Percentiles rank a stretch among this genome's conserved stretches.
Evolutionary conservation across 2,888 invertebrate genomes (phyloP).

Genomic region (Sphecodes monilicornis): DNA sequence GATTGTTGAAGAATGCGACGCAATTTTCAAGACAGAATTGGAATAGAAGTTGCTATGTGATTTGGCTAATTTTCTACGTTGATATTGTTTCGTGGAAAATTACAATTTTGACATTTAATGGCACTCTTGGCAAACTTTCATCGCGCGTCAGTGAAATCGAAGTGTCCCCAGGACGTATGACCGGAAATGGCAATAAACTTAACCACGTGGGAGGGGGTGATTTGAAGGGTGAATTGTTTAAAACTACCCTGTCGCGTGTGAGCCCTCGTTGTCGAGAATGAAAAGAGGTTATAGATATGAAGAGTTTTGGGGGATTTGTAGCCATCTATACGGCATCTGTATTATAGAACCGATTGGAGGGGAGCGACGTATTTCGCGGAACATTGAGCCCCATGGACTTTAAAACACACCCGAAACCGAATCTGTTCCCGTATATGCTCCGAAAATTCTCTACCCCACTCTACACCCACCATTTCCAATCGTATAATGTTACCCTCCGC

Average conservation of each 20-base stretch:
- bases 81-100: neutral
- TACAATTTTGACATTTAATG: neutral
- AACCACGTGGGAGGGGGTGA: slow-evolving; percentile 44
- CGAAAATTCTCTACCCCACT: slow-evolving; percentile 35
- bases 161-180: slow-evolving; percentile 36
- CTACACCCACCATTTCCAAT: slow-evolving; percentile 9
- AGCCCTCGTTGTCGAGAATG: slow-evolving; percentile 54
- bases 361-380: slow-evolving; percentile 79
- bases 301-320: slow-evolving; percentile 79
- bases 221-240: slow-evolving; percentile 71
- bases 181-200: slow-evolving; percentile 52
- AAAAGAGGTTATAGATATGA: slow-evolving; percentile 77
- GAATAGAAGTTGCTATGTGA: neutral
- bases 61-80: neutral
- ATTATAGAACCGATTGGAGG: slow-evolving; percentile 67
- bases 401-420: slow-evolving; percentile 74
- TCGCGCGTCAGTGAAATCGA: slow-evolving; percentile 35
- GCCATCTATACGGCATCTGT: slow-evolving; percentile 76
- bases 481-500: slow-evolving; percentile 29
- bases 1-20: neutral
- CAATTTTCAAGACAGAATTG: neutral
- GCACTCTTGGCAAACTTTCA: slow-evolving; percentile 15
- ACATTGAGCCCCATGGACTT: slow-evolving; percentile 81
- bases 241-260: slow-evolving; percentile 66
- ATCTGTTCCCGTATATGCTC: slow-evolving; percentile 48